Base-by-base conservation (phyloP, 2,113 vertebrate genomes). In the Gymnogyps californianus region DNA sequence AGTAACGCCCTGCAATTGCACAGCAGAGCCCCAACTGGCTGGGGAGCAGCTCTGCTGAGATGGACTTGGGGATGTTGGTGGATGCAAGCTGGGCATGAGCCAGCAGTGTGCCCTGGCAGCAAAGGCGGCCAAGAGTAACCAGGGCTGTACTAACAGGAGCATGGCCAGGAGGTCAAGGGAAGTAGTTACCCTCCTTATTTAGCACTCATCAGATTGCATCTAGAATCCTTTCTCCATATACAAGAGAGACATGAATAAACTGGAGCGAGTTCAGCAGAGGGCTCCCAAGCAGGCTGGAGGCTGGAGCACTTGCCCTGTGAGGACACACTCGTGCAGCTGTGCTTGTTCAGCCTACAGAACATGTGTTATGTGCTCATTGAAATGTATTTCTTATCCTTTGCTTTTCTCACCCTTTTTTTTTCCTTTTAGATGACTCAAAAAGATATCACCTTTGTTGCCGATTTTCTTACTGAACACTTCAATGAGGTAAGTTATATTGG, bases 381-480 rank as follows among this genome's bases (percentile, higher is more conserved):
- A 66, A 13, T 58, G 17, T 26, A 10, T 44, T 95, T 94, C 69
- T 77, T 62, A 42, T 13, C 34, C 44, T 95, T 54, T 88, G 57
- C 13, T 52, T 90, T 85, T 65, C 15, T 71, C 34, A 75, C 51
- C n/a, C 21, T 61, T 46, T 86, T 80, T 57, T 83, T 67, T 64
- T 85, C 38, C 46, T 87, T 75, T 75, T 86, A 99, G 99, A 99
- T 99, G 99, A 99, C 99, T 78, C 99, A 99, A 70, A 99, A 99
- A 97, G 99, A 99, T 98, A 99, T 99, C 59, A 99, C 99, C 0
- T 99, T 99, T 98, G 99, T 99, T 93, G 99, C 99, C 2, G 99
- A 99, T 97, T 99, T 99, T 98, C 98, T 99, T 82, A 99, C 99
- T n/a, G 99, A 99, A 87, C 99, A 99, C 96, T 99, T 99, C 93